A percentile compares a stretch with the other conserved stretches of the same genome.
Evolutionary conservation across 1,140 invertebrate species (phyloP).

Genomic region (Aethina tumida): DNA sequence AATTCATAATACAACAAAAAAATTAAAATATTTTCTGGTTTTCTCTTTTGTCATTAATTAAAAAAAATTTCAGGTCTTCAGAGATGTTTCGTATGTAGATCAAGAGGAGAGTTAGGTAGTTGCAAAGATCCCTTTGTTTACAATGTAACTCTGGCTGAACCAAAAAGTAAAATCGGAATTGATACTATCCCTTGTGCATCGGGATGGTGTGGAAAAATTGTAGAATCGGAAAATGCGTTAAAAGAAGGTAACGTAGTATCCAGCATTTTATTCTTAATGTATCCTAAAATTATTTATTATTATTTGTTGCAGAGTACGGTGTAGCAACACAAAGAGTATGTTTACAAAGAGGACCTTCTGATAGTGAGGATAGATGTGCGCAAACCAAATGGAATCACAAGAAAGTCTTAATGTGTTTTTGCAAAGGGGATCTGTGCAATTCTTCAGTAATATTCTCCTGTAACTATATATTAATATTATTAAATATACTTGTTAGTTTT

Average conservation of each 20-base stretch:
- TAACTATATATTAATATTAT: conserved; percentile 5
- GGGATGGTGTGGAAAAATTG: conserved; percentile 87
- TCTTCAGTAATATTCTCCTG: conserved; percentile 10
- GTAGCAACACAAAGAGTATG: conserved; percentile 79
- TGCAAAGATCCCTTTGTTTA: conserved; percentile 80
- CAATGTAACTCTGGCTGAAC: conserved; percentile 61
- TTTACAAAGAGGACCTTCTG: conserved; percentile 72
- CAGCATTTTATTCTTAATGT: not conserved
- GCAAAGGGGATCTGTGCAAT: conserved; percentile 85
- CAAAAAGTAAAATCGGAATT: conserved; percentile 53
- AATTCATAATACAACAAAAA: too few relatives aligned
- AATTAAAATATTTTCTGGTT: too few relatives aligned
- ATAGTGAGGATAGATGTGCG: conserved; percentile 80
- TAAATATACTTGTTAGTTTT: too few relatives aligned
- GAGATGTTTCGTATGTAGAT: conserved; percentile 72
- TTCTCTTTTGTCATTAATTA: too few relatives aligned
- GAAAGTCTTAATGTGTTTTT: conserved; percentile 86
- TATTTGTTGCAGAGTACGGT: conserved; percentile 63
- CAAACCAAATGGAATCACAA: conserved; percentile 69
- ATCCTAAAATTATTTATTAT: conserved; percentile 7
- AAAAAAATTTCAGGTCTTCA: conserved; percentile 47
- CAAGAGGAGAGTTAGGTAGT: conserved; percentile 73
- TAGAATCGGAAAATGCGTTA: conserved; percentile 64
- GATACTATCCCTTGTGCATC: conserved; percentile 74
- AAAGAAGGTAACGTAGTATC: conserved; percentile 44